These are phyloP conservation scores for Sylvia borin DNA, from an alignment of 2,797 vertebrate species.

Conservation along the genomic window DNA sequence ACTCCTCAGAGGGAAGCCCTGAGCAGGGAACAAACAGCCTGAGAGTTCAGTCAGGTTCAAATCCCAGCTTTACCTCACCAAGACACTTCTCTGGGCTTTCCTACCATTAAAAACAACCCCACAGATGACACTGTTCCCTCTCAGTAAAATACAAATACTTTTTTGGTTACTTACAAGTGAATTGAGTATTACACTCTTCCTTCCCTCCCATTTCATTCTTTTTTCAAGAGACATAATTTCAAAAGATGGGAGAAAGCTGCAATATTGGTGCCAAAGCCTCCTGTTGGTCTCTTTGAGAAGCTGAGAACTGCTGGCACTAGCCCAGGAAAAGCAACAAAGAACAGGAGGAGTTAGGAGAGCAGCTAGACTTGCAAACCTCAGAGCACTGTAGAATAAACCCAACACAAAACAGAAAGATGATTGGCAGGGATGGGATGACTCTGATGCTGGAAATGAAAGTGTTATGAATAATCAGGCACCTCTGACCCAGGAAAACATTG, in stretches of 20 bases:
- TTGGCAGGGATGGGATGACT: background rate
- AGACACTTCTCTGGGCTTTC: background rate
- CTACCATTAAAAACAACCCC: background rate
- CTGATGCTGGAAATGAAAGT: slow-evolving; percentile 30
- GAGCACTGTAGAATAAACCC: background rate
- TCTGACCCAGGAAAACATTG: slow-evolving; percentile 41
- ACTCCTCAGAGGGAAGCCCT: background rate
- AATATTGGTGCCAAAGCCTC: background rate
- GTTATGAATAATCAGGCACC: slow-evolving; percentile 55
- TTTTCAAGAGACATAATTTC: background rate
- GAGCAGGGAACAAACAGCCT: background rate
- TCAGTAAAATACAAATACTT: background rate
- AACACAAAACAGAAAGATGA: background rate
- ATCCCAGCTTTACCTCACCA: background rate
- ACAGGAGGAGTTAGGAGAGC: background rate
- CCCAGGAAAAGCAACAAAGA: background rate
- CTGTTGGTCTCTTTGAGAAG: background rate
- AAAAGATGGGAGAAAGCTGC: background rate
- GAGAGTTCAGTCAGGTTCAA: background rate
- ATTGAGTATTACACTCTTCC: background rate
- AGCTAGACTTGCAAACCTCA: background rate
- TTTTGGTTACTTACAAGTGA: background rate
- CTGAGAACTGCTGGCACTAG: background rate
- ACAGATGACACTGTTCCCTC: background rate
- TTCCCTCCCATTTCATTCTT: background rate